These are phyloP conservation scores for Acipenser oxyrinchus DNA, from an alignment of 2,797 vertebrate genomes.

Conservation along the genomic window DNA sequence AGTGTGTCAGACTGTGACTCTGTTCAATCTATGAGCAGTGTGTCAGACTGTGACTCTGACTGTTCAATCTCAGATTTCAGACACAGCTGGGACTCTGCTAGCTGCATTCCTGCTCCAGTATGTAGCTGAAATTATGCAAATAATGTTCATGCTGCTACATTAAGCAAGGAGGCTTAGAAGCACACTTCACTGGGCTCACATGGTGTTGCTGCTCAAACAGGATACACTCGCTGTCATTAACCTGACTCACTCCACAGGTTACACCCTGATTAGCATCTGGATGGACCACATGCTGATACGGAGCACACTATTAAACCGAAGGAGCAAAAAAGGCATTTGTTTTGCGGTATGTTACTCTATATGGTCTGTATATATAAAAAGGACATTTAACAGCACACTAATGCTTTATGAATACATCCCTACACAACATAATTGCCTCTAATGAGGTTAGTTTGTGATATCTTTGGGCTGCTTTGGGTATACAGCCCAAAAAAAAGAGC, in stretches of 20 bases:
- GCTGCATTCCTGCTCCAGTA: neutral
- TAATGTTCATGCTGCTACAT: conserved; percentile 4
- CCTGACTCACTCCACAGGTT: neutral
- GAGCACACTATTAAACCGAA: too few species aligned
- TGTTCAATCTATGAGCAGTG: too few species aligned
- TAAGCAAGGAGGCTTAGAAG: neutral
- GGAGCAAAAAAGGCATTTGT: too few species aligned
- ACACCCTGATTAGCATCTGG: neutral
- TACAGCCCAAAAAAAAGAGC: too few species aligned
- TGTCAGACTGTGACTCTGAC: neutral
- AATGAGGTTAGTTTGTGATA: too few species aligned
- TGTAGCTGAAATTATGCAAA: neutral
- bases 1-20: too few species aligned
- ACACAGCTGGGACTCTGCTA: neutral
- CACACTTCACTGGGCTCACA: neutral
- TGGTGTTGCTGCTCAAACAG: neutral
- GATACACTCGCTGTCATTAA: neutral
- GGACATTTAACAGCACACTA: too few species aligned
- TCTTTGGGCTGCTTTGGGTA: too few species aligned
- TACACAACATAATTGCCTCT: too few species aligned
- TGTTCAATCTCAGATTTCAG: neutral
- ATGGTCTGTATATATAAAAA: too few species aligned
- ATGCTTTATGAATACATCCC: too few species aligned
- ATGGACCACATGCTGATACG: neutral
- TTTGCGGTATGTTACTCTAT: too few species aligned